These are phyloP conservation scores for Lomographa bimaculata DNA, from an alignment of 2,888 invertebrate genomes.

Conservation along the genomic window DNA sequence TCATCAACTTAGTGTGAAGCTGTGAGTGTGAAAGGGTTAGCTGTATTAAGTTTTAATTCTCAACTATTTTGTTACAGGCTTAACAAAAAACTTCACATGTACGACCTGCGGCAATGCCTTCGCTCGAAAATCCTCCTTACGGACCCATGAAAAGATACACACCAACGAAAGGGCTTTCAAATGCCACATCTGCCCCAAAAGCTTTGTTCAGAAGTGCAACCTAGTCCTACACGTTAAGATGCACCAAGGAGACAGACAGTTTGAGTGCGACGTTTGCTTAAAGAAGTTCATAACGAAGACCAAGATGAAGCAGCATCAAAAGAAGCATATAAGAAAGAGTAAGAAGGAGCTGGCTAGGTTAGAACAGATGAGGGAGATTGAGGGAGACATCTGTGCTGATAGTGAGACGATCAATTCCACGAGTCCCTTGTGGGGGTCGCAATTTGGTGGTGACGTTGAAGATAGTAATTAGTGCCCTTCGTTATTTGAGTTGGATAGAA, in stretches of 20 bases:
- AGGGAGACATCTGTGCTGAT: too few relatives aligned
- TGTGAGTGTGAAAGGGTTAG: too few relatives aligned
- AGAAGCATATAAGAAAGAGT: constrained; percentile 2
- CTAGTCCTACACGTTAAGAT: constrained; percentile 10
- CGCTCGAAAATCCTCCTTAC: constrained; percentile 5
- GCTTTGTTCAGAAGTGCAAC: constrained; percentile 10
- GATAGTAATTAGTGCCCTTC: constrained; percentile 1
- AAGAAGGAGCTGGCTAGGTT: background rate
- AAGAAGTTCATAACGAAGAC: constrained; percentile 12
- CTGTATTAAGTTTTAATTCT: background rate
- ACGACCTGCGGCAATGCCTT: constrained; percentile 4
- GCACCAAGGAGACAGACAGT: constrained; percentile 5
- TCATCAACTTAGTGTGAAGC: too few relatives aligned
- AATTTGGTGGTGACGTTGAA: too few relatives aligned
- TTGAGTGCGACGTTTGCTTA: constrained; percentile 3
- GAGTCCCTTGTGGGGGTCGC: too few relatives aligned
- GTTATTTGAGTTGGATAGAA: too few relatives aligned
- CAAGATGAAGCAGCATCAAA: constrained; percentile 8
- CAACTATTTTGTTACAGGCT: background rate
- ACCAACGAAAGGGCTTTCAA: constrained; percentile 2
- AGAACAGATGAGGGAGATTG: background rate
- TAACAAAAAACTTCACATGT: constrained; percentile 7
- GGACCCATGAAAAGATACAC: constrained; percentile 9
- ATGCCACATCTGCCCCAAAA: constrained; percentile 5
- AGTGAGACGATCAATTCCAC: background rate